phyloP scores from a whole-genome alignment of 2,888 invertebrate genomes.

The Drosophila sordidapex region DNA sequence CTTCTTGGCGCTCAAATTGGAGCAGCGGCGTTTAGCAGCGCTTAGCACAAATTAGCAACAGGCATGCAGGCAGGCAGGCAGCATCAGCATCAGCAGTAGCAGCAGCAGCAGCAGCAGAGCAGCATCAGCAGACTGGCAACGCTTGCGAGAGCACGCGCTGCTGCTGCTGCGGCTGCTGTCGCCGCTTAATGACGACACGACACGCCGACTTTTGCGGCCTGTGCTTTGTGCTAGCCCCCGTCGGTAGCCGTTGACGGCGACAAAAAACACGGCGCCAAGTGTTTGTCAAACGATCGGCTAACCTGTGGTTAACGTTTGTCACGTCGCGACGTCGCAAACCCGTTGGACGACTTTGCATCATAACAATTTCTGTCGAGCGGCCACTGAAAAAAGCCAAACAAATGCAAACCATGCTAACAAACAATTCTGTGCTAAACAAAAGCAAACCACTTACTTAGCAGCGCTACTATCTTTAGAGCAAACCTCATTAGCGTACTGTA shows the following conservation, averaged over 20 bases:
- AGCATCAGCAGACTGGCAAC: conserved; percentile 54
- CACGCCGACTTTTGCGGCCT: conserved; percentile 23
- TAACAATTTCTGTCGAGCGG: conserved; percentile 68
- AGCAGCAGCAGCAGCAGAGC: conserved; percentile 8
- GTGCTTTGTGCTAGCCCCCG: conserved; percentile 28
- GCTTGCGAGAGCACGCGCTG: conserved; percentile 58
- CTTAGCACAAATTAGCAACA: conserved; percentile 75
- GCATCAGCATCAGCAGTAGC: neutral
- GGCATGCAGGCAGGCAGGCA: conserved; percentile 28
- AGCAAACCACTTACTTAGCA: conserved; percentile 19
- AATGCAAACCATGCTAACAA: conserved; percentile 65
- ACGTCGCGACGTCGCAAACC: conserved; percentile 66
- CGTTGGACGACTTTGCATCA: conserved; percentile 84
- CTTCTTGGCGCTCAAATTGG: conserved; percentile 75
- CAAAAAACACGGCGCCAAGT: conserved; percentile 79
- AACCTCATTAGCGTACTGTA: conserved; percentile 10
- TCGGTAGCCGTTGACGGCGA: conserved; percentile 72
- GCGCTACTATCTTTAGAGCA: conserved; percentile 24
- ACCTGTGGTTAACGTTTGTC: conserved; percentile 75
- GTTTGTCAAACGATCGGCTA: conserved; percentile 81
- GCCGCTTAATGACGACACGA: conserved; percentile 70
- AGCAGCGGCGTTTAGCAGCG: conserved; percentile 76
- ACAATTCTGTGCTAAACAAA: conserved; percentile 34
- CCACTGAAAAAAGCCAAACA: conserved; percentile 64
- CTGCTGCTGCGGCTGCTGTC: neutral